Evolutionary conservation across 2,888 invertebrate species (phyloP), one percentile per base, ranked within the genome.

Genomic region (Pimpla rufipes): DNA sequence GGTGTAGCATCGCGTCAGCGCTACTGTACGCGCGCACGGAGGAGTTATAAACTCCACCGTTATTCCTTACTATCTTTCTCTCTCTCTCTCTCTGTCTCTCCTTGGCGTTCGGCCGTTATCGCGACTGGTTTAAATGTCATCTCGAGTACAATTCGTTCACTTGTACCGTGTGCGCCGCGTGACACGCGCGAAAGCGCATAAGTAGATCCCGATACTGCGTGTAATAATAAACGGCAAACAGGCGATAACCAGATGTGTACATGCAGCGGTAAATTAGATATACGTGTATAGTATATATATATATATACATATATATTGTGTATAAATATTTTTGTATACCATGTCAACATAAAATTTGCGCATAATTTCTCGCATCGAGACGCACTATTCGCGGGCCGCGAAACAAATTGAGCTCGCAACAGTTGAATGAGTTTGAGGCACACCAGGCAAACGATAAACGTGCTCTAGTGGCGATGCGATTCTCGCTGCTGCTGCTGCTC

Each of bases 81-180:
- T 62, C 62, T n/a, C n/a, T n/a, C n/a, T n/a, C n/a, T n/a, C n/a
- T n/a, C n/a, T n/a, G n/a, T n/a, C n/a, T n/a, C 29, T 2, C 29
- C 3, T 62, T 37, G 47, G 10, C 11, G 10, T 16, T 35, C 37
- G 29, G 29, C 50, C 74, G 47, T 74, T 74, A 74, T 74, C 74
- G 74, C 62, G 13, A 62, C 45, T 50, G 62, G 47, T 62, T 62
- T 62, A 45, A 62, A 62, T 62, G 74, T 50, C 74, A 74, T 74
- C 37, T 47, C 47, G 59, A 13, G 35, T 18, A 62, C 74, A 62
- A 74, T 74, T 74, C 74, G 47, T 74, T 74, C 74, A 2, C 8
- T 47, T 47, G 29, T 47, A 16, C 21, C 4, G 18, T 62, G 21
- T 35, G 13, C 71, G n/a, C 23, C 29, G 57, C 45, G 45, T 29